phyloP scores from a whole-genome alignment of 2,888 invertebrate genomes.

The Ennomos erosarius region DNA sequence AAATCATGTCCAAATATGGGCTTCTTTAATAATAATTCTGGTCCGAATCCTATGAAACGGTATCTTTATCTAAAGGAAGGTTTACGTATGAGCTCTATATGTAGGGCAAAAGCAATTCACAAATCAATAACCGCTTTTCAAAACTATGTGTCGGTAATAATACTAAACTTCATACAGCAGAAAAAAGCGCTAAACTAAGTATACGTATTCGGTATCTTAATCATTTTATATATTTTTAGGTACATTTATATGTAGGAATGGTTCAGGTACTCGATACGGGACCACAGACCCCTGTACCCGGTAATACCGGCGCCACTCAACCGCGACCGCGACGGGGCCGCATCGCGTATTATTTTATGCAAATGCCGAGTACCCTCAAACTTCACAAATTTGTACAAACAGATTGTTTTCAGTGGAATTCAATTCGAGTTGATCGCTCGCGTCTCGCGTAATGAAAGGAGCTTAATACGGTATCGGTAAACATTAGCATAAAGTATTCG shows the following conservation, averaged over 20 bases:
- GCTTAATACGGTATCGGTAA: constrained; percentile 66
- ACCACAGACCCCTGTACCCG: not conserved
- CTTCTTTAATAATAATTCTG: too few relatives aligned
- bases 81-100: too few relatives aligned
- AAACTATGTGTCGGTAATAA: too few relatives aligned
- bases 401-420: constrained; percentile 72
- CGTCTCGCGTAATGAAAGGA: constrained; percentile 64
- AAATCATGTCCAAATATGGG: too few relatives aligned
- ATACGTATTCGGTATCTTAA: too few relatives aligned
- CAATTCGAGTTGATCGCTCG: constrained; percentile 63
- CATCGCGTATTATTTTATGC: constrained; percentile 63
- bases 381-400: constrained; percentile 69
- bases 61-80: too few relatives aligned
- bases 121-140: too few relatives aligned
- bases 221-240: too few relatives aligned
- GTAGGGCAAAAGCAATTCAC: too few relatives aligned
- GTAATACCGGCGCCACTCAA: constrained; percentile 12
- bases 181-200: too few relatives aligned
- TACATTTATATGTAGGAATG: not conserved
- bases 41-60: too few relatives aligned
- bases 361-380: constrained; percentile 57
- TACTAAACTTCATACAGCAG: too few relatives aligned
- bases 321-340: constrained; percentile 18
- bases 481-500: constrained; percentile 72
- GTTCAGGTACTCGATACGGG: not conserved